Conservation (phyloP, 2,113 vertebrate genomes). For the Pipa parva region DNA sequence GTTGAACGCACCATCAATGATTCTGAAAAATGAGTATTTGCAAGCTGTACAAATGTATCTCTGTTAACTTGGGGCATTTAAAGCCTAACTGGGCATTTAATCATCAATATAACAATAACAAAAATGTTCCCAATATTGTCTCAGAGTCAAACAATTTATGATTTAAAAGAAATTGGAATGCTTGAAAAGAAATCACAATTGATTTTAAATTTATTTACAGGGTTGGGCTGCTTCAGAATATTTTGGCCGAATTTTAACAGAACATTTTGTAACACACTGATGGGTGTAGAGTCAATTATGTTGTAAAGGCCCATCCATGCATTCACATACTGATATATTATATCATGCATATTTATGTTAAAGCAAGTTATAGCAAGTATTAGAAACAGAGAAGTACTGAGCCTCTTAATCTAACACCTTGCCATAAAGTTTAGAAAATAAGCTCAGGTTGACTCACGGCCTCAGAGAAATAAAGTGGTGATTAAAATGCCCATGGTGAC, state of each 20-base stretch:
- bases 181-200: background rate
- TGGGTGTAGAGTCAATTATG: background rate
- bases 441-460: too few species aligned
- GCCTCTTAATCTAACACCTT: too few species aligned
- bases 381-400: too few species aligned
- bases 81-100: conserved; percentile 8
- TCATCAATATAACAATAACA: conserved; percentile 15
- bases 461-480: too few species aligned
- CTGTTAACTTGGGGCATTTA: conserved; percentile 14
- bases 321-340: too few species aligned
- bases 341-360: too few species aligned
- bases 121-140: conserved; percentile 11
- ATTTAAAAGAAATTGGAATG: background rate
- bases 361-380: too few species aligned
- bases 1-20: conserved; percentile 12
- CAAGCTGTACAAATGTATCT: conserved; percentile 5
- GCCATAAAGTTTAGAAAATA: too few species aligned
- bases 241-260: background rate
- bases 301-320: too few species aligned
- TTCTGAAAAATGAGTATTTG: conserved; percentile 18
- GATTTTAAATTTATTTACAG: background rate
- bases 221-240: background rate
- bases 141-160: conserved; percentile 18
- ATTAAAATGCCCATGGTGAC: too few species aligned
- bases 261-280: background rate